These are phyloP conservation scores for Calephelis perditalis DNA, from an alignment of 2,888 invertebrate genomes.

Conservation along the genomic window DNA sequence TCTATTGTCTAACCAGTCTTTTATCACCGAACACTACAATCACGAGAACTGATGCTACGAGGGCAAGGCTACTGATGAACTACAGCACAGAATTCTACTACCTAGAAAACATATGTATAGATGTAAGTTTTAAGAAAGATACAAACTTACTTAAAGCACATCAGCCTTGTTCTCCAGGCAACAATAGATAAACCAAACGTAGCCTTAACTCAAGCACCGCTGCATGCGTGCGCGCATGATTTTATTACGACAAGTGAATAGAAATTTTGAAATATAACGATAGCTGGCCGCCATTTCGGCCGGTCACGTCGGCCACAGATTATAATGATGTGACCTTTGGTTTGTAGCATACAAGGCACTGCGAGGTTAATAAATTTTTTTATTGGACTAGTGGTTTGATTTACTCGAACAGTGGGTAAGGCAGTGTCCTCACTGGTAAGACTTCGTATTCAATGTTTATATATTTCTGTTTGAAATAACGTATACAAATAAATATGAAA, in stretches of 20 bases:
- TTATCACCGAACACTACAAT: too few species aligned
- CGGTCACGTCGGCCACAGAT: conserved; percentile 66
- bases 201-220: conserved; percentile 37
- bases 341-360: conserved; percentile 51
- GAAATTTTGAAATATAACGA: conserved; percentile 62
- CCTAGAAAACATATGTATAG: too few species aligned
- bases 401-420: conserved; percentile 39
- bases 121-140: too few species aligned
- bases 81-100: too few species aligned
- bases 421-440: conserved; percentile 30
- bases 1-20: too few species aligned
- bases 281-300: conserved; percentile 51
- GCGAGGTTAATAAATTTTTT: conserved; percentile 63
- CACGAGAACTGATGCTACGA: too few species aligned
- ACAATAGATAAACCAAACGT: conserved; percentile 7
- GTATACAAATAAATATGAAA: too few species aligned
- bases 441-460: not conserved
- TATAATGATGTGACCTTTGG: conserved; percentile 72
- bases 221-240: conserved; percentile 61
- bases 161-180: not conserved
- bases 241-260: conserved; percentile 71
- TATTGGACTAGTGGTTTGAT: conserved; percentile 59
- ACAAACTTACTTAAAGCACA: too few species aligned
- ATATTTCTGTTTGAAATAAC: too few species aligned
- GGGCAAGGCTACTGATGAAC: too few species aligned